A percentile compares a stretch with the other conserved stretches of the same genome.
These are phyloP conservation scores for Crenuchus spilurus DNA, from an alignment of 2,797 vertebrate species.

Conservation along the genomic window DNA sequence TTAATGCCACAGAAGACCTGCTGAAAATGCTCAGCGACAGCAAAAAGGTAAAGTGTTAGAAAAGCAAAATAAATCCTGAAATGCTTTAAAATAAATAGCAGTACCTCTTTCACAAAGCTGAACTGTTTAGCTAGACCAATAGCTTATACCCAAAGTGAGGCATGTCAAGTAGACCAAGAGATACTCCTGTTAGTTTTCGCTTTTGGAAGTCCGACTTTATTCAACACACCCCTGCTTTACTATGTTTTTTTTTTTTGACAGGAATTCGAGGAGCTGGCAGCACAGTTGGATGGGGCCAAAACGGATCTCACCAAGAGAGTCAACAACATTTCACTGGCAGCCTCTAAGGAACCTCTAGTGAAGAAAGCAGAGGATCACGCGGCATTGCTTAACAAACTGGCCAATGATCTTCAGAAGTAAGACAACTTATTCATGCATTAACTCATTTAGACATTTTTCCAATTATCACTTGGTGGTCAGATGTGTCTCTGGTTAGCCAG, in stretches of 20 bases:
- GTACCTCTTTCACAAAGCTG: no score
- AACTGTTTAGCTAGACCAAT: neutral
- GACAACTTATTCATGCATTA: slow-evolving; percentile 46
- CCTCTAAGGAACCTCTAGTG: slow-evolving; percentile 81
- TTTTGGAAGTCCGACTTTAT: neutral
- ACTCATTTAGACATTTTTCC: no score
- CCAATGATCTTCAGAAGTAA: slow-evolving; percentile 87
- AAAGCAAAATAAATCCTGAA: neutral
- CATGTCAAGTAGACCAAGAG: neutral
- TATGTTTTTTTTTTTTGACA: slow-evolving; percentile 58
- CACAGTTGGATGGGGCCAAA: slow-evolving; percentile 86
- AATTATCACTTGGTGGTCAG: no score
- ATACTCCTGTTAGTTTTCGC: neutral
- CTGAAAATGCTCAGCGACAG: slow-evolving; percentile 77
- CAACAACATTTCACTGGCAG: slow-evolving; percentile 77
- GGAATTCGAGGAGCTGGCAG: slow-evolving; percentile 88
- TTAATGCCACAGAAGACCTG: slow-evolving; percentile 76
- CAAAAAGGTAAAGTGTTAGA: slow-evolving; percentile 80
- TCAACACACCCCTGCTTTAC: neutral
- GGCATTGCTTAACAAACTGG: slow-evolving; percentile 76
- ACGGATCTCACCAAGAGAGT: slow-evolving; percentile 85
- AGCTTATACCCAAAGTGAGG: neutral
- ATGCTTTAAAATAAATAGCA: no score
- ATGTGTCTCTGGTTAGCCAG: no score
- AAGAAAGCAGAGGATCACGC: slow-evolving; percentile 86